Evolutionary conservation across 1,140 invertebrate genomes (phyloP), one percentile per base, ranked within the genome.

Genomic region (Andricus grossulariae): DNA sequence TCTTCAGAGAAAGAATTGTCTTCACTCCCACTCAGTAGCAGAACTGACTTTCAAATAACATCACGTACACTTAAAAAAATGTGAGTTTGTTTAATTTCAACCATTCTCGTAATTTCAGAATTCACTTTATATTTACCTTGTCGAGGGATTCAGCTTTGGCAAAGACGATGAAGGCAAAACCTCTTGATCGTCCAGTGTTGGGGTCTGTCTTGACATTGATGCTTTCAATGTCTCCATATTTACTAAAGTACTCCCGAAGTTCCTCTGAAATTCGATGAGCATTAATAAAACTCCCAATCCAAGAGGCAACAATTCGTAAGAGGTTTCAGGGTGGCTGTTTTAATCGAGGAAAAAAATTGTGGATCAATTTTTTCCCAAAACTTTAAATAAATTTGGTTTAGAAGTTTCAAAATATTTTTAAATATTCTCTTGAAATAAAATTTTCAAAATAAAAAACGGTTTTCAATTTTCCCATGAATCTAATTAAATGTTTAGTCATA

Each of bases 141-240:
- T 98, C 97, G 76, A 99, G 95, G 57, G 96, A 95, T 86, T 97
- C 96, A 75, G 96, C 94, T 77, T 94, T 93, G 81, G 96, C 95
- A 90, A 98, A 99, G 21, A 98, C 97, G 85, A 99, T 98, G 88
- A 99, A 99, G 60, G 97, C 97, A 89, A 99, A 98, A 50, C 97
- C 97, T 91, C 97, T 92, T 25, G 97, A 97, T 84, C 97, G 93
- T 66, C 97, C 97, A 50, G 97, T 98, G 85, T 95, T 96, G 16
- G 96, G 95, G 91, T 98, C 97, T 89, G 96, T 97, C 91, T 98
- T 98, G 11, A 98, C 96, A 93, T 97, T 98, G 86, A 98, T 97
- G 90, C 97, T 97, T 87, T 97, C 96, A 84, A 98, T 97, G 87
- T 97, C 96, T 76, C 97, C 97, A 92, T 95, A 98, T 85, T 95